phyloP scores from a whole-genome alignment of 1,140 invertebrate species.

The Neodiprion pinetum region DNA sequence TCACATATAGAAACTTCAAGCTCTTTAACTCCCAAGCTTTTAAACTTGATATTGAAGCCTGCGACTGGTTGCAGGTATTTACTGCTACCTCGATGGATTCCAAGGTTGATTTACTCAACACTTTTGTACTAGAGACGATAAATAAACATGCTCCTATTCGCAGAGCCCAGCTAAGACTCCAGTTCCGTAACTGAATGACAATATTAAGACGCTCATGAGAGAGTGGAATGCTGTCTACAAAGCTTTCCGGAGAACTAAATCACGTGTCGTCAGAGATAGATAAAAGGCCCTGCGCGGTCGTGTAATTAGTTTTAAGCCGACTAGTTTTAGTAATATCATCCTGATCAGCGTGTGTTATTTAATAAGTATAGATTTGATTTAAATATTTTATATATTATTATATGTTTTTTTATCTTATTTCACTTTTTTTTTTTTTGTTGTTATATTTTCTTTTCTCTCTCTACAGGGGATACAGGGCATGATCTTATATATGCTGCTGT shows the following conservation, averaged over 20 bases:
- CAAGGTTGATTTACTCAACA: background rate
- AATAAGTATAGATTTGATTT: too few relatives aligned
- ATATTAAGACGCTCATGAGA: background rate
- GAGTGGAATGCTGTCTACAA: background rate
- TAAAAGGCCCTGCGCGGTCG: background rate
- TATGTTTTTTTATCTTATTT: too few relatives aligned
- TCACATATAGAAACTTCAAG: background rate
- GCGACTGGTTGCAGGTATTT: background rate
- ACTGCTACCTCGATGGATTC: background rate
- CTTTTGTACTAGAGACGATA: background rate
- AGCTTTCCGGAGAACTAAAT: background rate
- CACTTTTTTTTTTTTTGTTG: too few relatives aligned
- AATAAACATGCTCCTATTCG: background rate
- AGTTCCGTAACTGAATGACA: conserved; percentile 4
- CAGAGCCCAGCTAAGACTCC: background rate
- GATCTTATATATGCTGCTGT: too few relatives aligned
- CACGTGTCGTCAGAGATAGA: background rate
- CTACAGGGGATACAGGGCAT: too few relatives aligned
- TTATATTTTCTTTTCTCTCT: too few relatives aligned
- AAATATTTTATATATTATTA: too few relatives aligned
- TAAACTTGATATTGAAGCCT: background rate
- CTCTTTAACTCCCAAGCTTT: background rate
- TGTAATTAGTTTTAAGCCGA: background rate
- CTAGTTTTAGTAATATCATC: too few relatives aligned
- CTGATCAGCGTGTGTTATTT: too few relatives aligned